Evolutionary conservation across 2,113 vertebrate genomes (phyloP).

Genomic region (Atherinomorus stipes): DNA sequence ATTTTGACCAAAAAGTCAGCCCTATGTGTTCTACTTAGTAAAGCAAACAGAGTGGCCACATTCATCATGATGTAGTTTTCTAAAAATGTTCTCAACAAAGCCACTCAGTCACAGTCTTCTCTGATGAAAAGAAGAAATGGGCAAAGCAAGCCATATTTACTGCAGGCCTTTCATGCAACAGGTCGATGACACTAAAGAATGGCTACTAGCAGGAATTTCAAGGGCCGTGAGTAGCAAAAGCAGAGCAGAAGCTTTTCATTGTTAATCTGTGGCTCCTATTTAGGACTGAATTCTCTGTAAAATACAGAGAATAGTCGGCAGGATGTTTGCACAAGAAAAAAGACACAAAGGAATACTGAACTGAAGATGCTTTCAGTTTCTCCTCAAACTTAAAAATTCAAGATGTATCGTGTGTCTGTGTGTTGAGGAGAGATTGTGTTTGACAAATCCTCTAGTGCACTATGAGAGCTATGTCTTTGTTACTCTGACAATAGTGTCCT

Average conservation of each 20-base stretch:
- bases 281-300: constrained; percentile 1
- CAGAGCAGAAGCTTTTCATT: neutral
- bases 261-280: neutral
- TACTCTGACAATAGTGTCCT: constrained; percentile 68
- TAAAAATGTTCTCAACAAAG: neutral
- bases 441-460: constrained; percentile 65
- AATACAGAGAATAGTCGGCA: neutral
- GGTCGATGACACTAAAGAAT: neutral
- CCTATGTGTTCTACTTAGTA: neutral
- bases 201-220: neutral
- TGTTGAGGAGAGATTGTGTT: constrained; percentile 19
- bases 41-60: too few relatives aligned
- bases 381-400: constrained; percentile 26
- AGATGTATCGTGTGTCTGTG: constrained; percentile 26
- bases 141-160: neutral
- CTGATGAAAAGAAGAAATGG: neutral
- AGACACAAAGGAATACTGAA: constrained; percentile 14
- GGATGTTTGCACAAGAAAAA: constrained; percentile 7
- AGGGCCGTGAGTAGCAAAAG: neutral
- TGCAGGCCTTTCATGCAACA: neutral
- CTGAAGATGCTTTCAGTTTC: constrained; percentile 13
- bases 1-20: neutral
- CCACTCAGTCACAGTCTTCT: neutral
- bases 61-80: too few relatives aligned
- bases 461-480: constrained; percentile 71